Conservation (phyloP, 1,140 invertebrate species). For the Bombus confusus region DNA sequence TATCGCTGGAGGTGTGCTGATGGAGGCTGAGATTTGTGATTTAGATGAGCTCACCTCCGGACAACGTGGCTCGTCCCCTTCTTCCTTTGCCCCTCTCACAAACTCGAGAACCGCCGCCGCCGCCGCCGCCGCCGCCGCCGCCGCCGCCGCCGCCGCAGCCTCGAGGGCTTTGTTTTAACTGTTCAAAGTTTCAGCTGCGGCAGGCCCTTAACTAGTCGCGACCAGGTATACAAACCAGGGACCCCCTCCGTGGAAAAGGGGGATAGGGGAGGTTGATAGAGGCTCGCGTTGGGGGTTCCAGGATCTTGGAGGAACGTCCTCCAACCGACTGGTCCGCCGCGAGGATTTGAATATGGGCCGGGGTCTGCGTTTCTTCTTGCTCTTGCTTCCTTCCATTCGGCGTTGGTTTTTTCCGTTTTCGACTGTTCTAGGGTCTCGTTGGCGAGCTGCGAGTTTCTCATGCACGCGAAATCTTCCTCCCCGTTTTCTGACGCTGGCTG, state of each 20-base stretch:
- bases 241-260: slow-evolving; percentile 24
- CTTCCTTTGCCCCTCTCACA: not conserved
- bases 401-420: not conserved
- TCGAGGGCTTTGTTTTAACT: slow-evolving; percentile 78
- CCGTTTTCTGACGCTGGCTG: no score
- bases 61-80: slow-evolving; percentile 24
- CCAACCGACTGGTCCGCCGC: slow-evolving; percentile 1
- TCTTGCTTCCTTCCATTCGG: not conserved
- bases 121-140: not conserved
- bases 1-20: slow-evolving; percentile 76
- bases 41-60: slow-evolving; percentile 79
- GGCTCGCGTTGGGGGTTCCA: slow-evolving; percentile 59
- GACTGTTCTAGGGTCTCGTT: not conserved
- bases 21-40: slow-evolving; percentile 80
- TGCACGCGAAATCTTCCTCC: not conserved
- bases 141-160: slow-evolving; percentile 25
- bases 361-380: not conserved
- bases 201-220: slow-evolving; percentile 69
- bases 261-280: slow-evolving; percentile 38
- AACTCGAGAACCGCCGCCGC: not conserved
- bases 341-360: slow-evolving; percentile 45
- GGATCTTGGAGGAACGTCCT: slow-evolving; percentile 52
- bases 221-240: slow-evolving; percentile 68
- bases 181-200: slow-evolving; percentile 71
- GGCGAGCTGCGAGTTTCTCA: not conserved